phyloP scores from a whole-genome alignment of 2,797 vertebrate genomes.

The Pantherophis alleghaniensis region DNA sequence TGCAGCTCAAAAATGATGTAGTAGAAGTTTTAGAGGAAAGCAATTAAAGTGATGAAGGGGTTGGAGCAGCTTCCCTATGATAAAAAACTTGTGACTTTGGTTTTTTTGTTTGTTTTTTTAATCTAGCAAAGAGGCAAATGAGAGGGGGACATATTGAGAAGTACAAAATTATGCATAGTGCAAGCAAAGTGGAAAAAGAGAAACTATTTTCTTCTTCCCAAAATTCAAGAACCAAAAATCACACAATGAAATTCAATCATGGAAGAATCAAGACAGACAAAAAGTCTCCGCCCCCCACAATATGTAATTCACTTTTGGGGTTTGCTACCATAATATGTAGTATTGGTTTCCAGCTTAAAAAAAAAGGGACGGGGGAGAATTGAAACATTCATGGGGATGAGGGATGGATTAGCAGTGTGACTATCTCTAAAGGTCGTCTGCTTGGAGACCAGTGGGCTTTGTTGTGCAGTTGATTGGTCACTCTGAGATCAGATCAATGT shows the following conservation, averaged over 20 bases:
- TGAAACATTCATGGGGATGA: not conserved
- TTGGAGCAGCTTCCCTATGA: not conserved
- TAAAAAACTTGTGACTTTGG: not conserved
- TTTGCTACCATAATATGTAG: not conserved
- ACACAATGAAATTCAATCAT: not conserved
- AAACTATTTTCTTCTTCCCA: not conserved
- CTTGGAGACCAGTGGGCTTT: no score
- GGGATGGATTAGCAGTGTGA: not conserved
- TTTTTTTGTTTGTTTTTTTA: not conserved
- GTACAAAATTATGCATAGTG: not conserved
- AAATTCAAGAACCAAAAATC: not conserved
- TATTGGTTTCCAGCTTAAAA: not conserved
- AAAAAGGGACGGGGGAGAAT: not conserved
- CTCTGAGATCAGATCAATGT: not conserved
- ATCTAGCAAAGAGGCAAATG: not conserved
- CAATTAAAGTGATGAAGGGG: not conserved
- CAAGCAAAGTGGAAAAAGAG: not conserved
- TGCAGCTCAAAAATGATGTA: not conserved
- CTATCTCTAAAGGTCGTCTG: not conserved
- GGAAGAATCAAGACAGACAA: not conserved
- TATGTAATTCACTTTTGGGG: not conserved
- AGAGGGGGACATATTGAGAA: not conserved
- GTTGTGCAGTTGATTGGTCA: not conserved
- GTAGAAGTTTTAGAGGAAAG: not conserved
- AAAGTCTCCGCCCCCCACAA: not conserved